phyloP scores from a whole-genome alignment of 2,888 invertebrate species.

The Bombylius discolor region DNA sequence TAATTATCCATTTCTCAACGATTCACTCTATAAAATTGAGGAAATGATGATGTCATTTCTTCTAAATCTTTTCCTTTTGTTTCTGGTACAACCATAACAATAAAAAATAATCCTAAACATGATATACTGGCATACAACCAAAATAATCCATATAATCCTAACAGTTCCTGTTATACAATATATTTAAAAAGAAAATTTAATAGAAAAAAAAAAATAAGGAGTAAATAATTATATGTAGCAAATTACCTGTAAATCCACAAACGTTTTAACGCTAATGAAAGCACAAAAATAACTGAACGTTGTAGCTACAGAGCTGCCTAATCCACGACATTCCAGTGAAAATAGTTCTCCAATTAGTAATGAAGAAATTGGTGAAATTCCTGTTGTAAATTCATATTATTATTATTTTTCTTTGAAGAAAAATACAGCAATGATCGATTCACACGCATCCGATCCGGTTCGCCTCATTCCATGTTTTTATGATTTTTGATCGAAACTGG shows the following conservation, averaged over 20 bases:
- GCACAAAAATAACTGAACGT: conserved; percentile 78
- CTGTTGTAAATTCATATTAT: conserved; percentile 2
- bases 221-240: neutral
- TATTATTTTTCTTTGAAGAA: too few species aligned
- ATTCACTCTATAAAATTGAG: conserved; percentile 43
- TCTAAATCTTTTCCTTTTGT: conserved; percentile 82
- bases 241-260: conserved; percentile 57
- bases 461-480: neutral
- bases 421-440: too few species aligned
- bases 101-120: conserved; percentile 68
- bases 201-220: conserved; percentile 7
- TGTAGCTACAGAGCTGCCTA: conserved; percentile 75
- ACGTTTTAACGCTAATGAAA: conserved; percentile 74
- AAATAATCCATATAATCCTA: conserved; percentile 73
- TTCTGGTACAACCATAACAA: conserved; percentile 77
- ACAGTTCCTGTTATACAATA: conserved; percentile 34
- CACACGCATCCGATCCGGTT: too few species aligned
- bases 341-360: conserved; percentile 71
- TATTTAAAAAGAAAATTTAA: neutral
- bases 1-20: conserved; percentile 30
- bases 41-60: conserved; percentile 67
- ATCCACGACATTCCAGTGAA: conserved; percentile 69
- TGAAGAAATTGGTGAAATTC: conserved; percentile 77
- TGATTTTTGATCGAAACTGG: neutral
- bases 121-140: conserved; percentile 79